Base-by-base conservation (phyloP, 2,113 vertebrate species). In the Rostratula benghalensis region DNA sequence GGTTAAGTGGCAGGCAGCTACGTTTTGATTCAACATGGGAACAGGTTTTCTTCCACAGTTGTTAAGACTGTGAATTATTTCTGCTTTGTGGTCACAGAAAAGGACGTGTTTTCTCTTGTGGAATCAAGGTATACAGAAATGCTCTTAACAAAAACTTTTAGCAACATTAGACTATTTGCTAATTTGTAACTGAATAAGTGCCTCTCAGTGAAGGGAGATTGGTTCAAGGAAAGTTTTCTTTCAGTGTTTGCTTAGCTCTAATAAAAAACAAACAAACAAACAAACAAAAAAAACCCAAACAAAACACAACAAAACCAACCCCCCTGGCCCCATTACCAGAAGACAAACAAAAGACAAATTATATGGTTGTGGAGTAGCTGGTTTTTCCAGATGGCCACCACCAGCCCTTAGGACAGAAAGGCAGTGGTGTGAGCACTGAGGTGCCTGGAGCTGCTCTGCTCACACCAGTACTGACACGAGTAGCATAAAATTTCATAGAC, bases 281-380 rank as follows among this genome's bases (percentile, higher is more conserved):
- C 45, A 45, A 45, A 19, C 45, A 45, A 45, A 45, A 11, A 18
- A 45, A 11, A 17, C 45, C 45, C 16, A 45, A 19, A 16, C 45
- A 45, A 45, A 43, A 43, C 15, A 13, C 10, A 13, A 6, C 45
- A 45, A 45, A 45, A 45, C 16, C 45, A 43, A 43, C 10, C 12
- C 12, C 83, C 31, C 68, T 59, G 28, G 43, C 25, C 23, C 23
- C 91, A 77, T 75, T 77, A 96, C 92, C 96, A 95, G 94, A 97
- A 97, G 81, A 79, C 92, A 97, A 94, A 97, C 95, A 97, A 98
- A 97, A 96, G 96, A 94, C 90, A 97, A 97, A 97, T 97, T 97
- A 96, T 92, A 96, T 90, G 73, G 83, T 80, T 97, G 87, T 96
- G 97, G 90, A 96, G 93, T 74, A 95, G 93, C 93, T 97, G 97